Percentiles rank a stretch among this genome's conserved stretches.
phyloP scores from a whole-genome alignment of 2,113 vertebrate species.

The Entomyzon cyanotis region DNA sequence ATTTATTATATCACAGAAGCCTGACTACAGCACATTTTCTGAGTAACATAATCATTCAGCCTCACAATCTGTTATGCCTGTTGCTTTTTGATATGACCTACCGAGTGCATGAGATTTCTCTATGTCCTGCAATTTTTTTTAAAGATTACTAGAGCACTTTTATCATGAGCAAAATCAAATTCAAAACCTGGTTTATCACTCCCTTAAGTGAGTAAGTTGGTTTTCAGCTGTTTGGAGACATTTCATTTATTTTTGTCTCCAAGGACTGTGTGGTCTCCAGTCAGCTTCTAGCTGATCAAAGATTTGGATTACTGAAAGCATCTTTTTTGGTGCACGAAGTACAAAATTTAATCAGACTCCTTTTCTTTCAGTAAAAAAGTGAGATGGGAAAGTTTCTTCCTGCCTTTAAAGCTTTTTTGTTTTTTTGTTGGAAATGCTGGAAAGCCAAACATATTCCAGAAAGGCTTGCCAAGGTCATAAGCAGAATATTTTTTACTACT shows the following conservation, averaged over 20 bases:
- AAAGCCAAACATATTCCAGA: not conserved
- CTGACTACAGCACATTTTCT: not conserved
- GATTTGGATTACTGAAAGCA: not conserved
- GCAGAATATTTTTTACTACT: not conserved
- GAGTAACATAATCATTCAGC: not conserved
- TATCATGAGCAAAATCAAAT: slow-evolving; percentile 52
- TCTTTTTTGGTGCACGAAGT: slow-evolving; percentile 10
- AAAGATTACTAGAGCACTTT: slow-evolving; percentile 5
- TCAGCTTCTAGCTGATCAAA: slow-evolving; percentile 22
- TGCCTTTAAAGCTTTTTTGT: not conserved
- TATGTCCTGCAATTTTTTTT: not conserved
- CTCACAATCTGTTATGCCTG: not conserved
- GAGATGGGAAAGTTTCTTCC: not conserved
- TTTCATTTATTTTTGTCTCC: slow-evolving; percentile 44
- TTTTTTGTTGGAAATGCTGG: not conserved
- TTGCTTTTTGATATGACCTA: slow-evolving; percentile 18
- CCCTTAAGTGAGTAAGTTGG: not conserved
- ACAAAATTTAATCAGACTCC: slow-evolving; percentile 12
- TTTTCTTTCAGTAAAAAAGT: not conserved
- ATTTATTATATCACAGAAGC: not conserved
- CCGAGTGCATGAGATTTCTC: not conserved
- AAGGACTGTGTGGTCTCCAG: not conserved
- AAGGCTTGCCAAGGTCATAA: not conserved
- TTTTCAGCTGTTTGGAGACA: slow-evolving; percentile 34
- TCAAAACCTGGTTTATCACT: slow-evolving; percentile 37